These are phyloP conservation scores for Lamproptera curius DNA, from an alignment of 2,888 invertebrate species.

Conservation along the genomic window DNA sequence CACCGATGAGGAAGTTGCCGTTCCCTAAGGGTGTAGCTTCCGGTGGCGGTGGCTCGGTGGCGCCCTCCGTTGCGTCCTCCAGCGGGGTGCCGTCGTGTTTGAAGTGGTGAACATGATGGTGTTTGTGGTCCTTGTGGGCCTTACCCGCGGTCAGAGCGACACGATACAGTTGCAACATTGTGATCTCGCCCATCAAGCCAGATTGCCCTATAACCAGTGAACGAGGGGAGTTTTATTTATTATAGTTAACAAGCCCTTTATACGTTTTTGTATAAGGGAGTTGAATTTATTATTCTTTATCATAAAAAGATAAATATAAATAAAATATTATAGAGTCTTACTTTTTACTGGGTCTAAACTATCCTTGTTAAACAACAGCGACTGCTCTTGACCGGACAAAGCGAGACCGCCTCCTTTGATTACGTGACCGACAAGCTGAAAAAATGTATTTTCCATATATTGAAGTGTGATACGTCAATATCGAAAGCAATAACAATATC, in stretches of 20 bases:
- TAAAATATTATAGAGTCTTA: slow-evolving; percentile 39
- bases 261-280: too few species aligned
- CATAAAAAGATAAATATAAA: too few species aligned
- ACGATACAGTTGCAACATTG: slow-evolving; percentile 88
- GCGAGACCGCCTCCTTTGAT: slow-evolving; percentile 87
- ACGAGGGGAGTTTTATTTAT: too few species aligned
- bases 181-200: slow-evolving; percentile 86
- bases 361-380: slow-evolving; percentile 54
- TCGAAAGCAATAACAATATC: too few species aligned
- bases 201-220: slow-evolving; percentile 75
- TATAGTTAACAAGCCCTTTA: too few species aligned
- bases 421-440: slow-evolving; percentile 86
- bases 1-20: slow-evolving; percentile 80
- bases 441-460: slow-evolving; percentile 26
- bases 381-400: slow-evolving; percentile 86
- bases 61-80: slow-evolving; percentile 78
- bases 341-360: slow-evolving; percentile 45
- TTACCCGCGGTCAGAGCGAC: slow-evolving; percentile 91
- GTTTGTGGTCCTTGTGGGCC: slow-evolving; percentile 92
- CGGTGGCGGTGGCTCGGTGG: slow-evolving; percentile 72
- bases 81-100: slow-evolving; percentile 83
- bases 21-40: slow-evolving; percentile 63
- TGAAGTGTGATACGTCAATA: too few species aligned
- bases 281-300: too few species aligned
- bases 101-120: slow-evolving; percentile 90